Conservation (phyloP, 2,888 invertebrate genomes). For the Amphipoea lucens region DNA sequence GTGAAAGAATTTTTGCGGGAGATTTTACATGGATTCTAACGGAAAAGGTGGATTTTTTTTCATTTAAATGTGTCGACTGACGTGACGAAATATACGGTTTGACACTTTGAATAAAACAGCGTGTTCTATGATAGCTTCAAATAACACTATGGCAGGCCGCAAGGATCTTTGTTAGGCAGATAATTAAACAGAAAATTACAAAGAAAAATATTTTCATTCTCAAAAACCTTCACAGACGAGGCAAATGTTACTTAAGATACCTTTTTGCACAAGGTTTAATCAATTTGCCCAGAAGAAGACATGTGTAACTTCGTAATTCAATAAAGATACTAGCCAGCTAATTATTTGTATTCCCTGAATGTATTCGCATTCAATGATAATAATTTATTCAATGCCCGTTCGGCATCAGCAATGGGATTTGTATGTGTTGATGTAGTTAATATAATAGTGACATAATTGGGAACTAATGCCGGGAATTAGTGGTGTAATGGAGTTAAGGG, state of each 20-base stretch:
- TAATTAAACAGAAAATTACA: background rate
- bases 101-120: background rate
- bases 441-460: slow-evolving; percentile 58
- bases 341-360: slow-evolving; percentile 46
- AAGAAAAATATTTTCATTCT: background rate
- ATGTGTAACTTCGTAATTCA: slow-evolving; percentile 7
- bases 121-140: background rate
- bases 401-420: slow-evolving; percentile 45
- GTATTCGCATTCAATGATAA: slow-evolving; percentile 51
- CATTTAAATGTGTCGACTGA: background rate
- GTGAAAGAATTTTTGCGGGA: slow-evolving; percentile 9
- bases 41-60: background rate
- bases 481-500: slow-evolving; percentile 55
- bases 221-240: background rate
- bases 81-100: background rate
- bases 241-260: background rate
- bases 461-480: slow-evolving; percentile 56
- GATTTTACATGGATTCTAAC: background rate
- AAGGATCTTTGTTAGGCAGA: background rate
- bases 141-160: background rate
- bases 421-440: slow-evolving; percentile 62
- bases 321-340: slow-evolving; percentile 11
- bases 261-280: background rate
- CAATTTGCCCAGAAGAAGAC: background rate
- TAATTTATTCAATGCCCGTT: slow-evolving; percentile 55